A percentile compares a stretch with the other conserved stretches of the same genome.
Conservation (phyloP, 2,888 invertebrate genomes). For the Tiliacea citrago region DNA sequence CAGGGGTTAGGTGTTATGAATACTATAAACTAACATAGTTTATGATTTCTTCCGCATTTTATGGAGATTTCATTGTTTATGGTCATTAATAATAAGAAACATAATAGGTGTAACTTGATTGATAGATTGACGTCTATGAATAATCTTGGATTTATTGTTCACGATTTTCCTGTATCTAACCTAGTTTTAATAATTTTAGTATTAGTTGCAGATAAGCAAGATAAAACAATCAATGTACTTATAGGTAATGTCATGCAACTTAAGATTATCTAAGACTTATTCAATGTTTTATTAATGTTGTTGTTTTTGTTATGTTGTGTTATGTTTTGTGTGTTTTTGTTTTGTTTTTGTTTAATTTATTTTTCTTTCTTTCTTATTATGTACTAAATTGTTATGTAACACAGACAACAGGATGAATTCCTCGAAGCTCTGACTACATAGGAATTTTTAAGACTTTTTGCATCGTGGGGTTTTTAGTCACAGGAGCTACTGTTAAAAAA, state of each 20-base stretch:
- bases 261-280: not conserved
- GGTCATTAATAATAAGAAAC: not conserved
- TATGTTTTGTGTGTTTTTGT: too few species aligned
- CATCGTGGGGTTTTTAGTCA: too few species aligned
- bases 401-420: not conserved
- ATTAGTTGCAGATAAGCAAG: constrained; percentile 3
- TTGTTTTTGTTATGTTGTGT: not conserved
- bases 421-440: not conserved
- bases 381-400: too few species aligned
- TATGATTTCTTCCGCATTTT: constrained; percentile 2
- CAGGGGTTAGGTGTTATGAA: not conserved
- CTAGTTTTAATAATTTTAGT: not conserved
- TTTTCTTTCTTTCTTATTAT: too few species aligned
- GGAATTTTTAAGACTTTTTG: not conserved
- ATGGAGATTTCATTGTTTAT: not conserved
- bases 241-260: not conserved
- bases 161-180: constrained; percentile 3
- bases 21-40: not conserved
- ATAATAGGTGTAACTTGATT: constrained; percentile 7
- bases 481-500: too few species aligned
- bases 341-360: too few species aligned
- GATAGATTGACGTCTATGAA: constrained; percentile 1
- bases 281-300: too few species aligned
- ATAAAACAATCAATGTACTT: constrained; percentile 1
- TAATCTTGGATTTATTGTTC: not conserved